Base-by-base conservation (phyloP, 2,888 invertebrate species). In the Acanthosepion esculentum region DNA sequence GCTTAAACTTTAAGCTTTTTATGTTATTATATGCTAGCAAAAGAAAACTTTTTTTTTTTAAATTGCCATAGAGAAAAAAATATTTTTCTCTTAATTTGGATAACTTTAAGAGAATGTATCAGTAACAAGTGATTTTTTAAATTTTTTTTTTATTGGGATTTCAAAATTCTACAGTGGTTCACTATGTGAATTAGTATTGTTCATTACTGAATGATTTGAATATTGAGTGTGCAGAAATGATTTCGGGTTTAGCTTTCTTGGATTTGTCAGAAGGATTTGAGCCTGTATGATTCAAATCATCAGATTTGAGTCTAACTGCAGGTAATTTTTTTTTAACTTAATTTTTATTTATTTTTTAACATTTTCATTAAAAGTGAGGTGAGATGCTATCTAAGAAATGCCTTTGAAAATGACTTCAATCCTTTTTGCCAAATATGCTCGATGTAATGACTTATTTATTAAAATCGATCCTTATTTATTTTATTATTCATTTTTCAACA, bases 181-280 rank as follows among this genome's bases (percentile, higher is more conserved):
- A n/a, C n/a, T 10, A 78, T 78, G 78, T 78, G n/a, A n/a, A 78
- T 78, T 78, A 78, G 78, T n/a, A 15, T 78, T 78, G 78, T n/a
- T 78, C 78, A n/a, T 78, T 18, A n/a, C n/a, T n/a, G 78, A 78
- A n/a, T 78, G 29, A n/a, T n/a, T 12, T 78, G n/a, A 78, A n/a
- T 78, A 78, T 78, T 78, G n/a, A n/a, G 15, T 12, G n/a, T 59
- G 23, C 2, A 59, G 59, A 23, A 59, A 59, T 59, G 59, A 23
- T 23, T 4, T n/a, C n/a, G 7, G n/a, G 78, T n/a, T n/a, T 78
- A 78, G n/a, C 78, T 78, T 78, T 78, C 78, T 78, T 78, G 78
- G n/a, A 78, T 78, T 78, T 78, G 78, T 78, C 78, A 12, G n/a
- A 78, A 78, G 78, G n/a, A 78, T 78, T 78, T 78, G n/a, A 78